Conservation (phyloP, 2,888 invertebrate species). For the Sylvicola cinctus region DNA sequence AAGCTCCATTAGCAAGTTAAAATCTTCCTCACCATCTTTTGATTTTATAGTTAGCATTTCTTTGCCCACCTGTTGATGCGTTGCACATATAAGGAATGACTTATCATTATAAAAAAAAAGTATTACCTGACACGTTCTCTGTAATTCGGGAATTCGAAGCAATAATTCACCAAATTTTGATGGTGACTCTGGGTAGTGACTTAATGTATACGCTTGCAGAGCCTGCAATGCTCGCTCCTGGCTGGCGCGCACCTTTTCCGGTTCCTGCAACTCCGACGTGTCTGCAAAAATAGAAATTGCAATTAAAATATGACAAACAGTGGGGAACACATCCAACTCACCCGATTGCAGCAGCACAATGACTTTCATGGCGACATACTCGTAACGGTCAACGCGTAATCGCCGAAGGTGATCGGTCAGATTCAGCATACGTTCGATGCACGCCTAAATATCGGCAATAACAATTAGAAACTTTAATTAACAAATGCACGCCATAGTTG, state of each 20-base stretch:
- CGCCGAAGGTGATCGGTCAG: conserved; percentile 82
- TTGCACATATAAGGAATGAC: neutral
- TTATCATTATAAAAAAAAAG: neutral
- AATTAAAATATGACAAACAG: conserved; percentile 1
- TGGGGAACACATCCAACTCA: conserved; percentile 20
- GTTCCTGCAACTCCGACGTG: conserved; percentile 77
- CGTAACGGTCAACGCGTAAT: conserved; percentile 80
- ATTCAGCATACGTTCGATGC: conserved; percentile 86
- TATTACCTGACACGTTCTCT: conserved; percentile 75
- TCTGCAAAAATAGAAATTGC: conserved; percentile 29
- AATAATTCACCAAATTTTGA: conserved; percentile 89
- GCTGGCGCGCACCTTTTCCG: conserved; percentile 82
- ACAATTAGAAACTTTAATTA: neutral
- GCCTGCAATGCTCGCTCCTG: conserved; percentile 89
- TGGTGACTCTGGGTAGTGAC: conserved; percentile 77
- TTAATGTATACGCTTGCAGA: conserved; percentile 73
- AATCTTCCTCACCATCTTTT: conserved; percentile 73
- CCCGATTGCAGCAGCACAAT: conserved; percentile 81
- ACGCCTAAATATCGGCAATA: conserved; percentile 28
- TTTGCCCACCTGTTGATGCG: conserved; percentile 52
- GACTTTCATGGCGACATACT: conserved; percentile 92
- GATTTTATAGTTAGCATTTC: conserved; percentile 75
- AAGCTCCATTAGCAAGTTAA: conserved; percentile 90
- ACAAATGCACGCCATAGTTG: too few relatives aligned
- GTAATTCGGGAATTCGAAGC: conserved; percentile 81